Conservation (phyloP, 2,888 invertebrate species). For the Macrophya alboannulata region DNA sequence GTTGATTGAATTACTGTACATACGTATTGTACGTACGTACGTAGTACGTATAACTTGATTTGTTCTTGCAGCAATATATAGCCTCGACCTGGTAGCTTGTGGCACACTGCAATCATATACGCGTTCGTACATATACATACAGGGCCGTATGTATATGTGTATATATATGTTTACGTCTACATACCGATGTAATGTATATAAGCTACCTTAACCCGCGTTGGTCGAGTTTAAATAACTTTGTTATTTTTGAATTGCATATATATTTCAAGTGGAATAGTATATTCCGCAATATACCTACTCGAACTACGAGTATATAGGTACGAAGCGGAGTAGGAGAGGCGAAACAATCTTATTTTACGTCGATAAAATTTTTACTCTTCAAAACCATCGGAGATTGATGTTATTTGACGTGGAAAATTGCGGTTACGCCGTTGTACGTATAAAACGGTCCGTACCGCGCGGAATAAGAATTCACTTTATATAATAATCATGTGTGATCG, state of each 20-base stretch:
- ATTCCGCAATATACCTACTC: neutral
- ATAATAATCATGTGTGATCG: neutral
- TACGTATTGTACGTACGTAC: neutral
- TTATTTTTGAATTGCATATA: constrained; percentile 1
- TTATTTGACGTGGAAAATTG: constrained; percentile 19
- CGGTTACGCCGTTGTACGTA: neutral
- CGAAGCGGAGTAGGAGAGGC: neutral
- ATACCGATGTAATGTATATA: neutral
- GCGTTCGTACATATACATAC: no score
- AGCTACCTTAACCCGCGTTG: neutral
- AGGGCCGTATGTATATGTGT: neutral
- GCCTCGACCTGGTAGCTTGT: neutral
- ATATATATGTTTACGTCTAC: neutral
- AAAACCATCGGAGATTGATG: neutral
- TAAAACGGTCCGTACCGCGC: neutral
- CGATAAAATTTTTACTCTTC: neutral
- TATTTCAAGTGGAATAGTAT: neutral
- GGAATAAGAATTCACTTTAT: neutral
- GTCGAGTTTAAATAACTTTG: neutral
- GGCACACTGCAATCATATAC: neutral
- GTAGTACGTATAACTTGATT: no score
- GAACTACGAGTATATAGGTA: no score
- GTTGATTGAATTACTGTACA: neutral
- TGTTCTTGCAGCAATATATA: neutral
- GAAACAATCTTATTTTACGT: neutral